phyloP scores from a whole-genome alignment of 2,888 invertebrate genomes.

The Drosophila picticornis region DNA sequence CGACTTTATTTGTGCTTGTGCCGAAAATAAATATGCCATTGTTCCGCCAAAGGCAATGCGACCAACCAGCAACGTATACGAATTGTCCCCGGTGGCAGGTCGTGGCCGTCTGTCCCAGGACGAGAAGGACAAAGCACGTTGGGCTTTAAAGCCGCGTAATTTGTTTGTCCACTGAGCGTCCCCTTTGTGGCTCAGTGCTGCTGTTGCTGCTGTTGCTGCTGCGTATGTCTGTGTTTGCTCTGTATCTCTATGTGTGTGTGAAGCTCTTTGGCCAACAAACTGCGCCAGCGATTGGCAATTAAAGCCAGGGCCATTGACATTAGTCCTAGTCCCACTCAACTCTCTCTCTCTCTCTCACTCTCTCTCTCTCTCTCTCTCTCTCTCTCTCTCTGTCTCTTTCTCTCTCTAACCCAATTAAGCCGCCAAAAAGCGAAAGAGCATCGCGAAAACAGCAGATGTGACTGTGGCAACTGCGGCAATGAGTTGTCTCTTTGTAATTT shows the following conservation, averaged over 20 bases:
- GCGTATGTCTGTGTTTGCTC: constrained; percentile 8
- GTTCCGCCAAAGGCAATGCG: constrained; percentile 48
- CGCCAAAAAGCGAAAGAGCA: constrained; percentile 46
- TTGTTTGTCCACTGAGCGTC: constrained; percentile 57
- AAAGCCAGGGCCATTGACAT: constrained; percentile 65
- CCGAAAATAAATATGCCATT: constrained; percentile 73
- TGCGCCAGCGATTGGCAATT: constrained; percentile 59
- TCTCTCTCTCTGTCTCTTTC: neutral
- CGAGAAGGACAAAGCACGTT: constrained; percentile 48
- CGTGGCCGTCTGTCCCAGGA: constrained; percentile 18
- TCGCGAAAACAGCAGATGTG: constrained; percentile 21
- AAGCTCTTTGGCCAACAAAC: constrained; percentile 45
- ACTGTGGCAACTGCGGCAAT: constrained; percentile 4
- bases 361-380: constrained; percentile 16
- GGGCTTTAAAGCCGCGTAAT: constrained; percentile 74
- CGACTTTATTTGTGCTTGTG: constrained; percentile 46
- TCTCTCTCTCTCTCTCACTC: constrained; percentile 28
- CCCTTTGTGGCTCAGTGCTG: constrained; percentile 35
- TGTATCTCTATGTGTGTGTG: constrained; percentile 11
- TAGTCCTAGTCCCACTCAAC: constrained; percentile 25
- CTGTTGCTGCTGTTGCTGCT: constrained; percentile 13
- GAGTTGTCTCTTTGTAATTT: constrained; percentile 51
- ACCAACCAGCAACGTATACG: constrained; percentile 36
- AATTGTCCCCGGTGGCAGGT: constrained; percentile 31
- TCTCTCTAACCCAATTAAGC: constrained; percentile 76